Percentiles rank a stretch among this genome's conserved stretches.
phyloP scores from a whole-genome alignment of 2,888 invertebrate genomes.

The Catotricha subobsoleta region DNA sequence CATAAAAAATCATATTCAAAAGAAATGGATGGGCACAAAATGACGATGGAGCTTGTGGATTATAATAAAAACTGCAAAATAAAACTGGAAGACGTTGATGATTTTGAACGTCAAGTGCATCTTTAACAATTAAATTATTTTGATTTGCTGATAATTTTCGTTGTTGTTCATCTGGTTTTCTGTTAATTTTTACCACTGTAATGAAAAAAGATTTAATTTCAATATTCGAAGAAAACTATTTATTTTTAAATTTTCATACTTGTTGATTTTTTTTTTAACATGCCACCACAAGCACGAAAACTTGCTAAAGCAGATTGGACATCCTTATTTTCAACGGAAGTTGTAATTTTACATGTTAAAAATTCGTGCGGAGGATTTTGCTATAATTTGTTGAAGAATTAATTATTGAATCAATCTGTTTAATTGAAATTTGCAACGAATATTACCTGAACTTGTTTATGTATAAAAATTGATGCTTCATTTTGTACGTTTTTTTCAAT shows the following conservation, averaged over 20 bases:
- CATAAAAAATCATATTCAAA: slow-evolving; percentile 78
- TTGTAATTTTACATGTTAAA: slow-evolving; percentile 47
- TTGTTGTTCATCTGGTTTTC: slow-evolving; percentile 18
- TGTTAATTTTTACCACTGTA: slow-evolving; percentile 9
- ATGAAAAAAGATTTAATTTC: slow-evolving; percentile 6
- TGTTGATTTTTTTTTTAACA: slow-evolving; percentile 18
- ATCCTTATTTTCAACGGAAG: slow-evolving; percentile 41
- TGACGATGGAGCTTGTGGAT: slow-evolving; percentile 25
- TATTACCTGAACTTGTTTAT: slow-evolving; percentile 14
- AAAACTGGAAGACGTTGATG: slow-evolving; percentile 75
- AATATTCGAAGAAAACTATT: neutral
- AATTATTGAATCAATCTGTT: neutral
- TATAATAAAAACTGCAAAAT: slow-evolving; percentile 45
- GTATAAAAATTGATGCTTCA: slow-evolving; percentile 8
- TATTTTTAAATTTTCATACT: slow-evolving; percentile 14
- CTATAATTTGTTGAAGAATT: slow-evolving; percentile 9
- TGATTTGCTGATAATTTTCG: slow-evolving; percentile 19
- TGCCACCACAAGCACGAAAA: slow-evolving; percentile 72
- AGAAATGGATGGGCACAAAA: slow-evolving; percentile 28
- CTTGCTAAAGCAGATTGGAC: slow-evolving; percentile 60
- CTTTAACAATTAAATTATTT: too few relatives aligned
- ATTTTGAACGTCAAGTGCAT: slow-evolving; percentile 60
- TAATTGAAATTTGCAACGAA: slow-evolving; percentile 7
- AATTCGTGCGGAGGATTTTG: slow-evolving; percentile 54
- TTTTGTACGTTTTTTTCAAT: slow-evolving; percentile 17